A percentile compares a stretch with the other conserved stretches of the same genome.
Evolutionary conservation across 2,888 invertebrate genomes (phyloP).

Genomic region (Melikaiella ostensackeni): DNA sequence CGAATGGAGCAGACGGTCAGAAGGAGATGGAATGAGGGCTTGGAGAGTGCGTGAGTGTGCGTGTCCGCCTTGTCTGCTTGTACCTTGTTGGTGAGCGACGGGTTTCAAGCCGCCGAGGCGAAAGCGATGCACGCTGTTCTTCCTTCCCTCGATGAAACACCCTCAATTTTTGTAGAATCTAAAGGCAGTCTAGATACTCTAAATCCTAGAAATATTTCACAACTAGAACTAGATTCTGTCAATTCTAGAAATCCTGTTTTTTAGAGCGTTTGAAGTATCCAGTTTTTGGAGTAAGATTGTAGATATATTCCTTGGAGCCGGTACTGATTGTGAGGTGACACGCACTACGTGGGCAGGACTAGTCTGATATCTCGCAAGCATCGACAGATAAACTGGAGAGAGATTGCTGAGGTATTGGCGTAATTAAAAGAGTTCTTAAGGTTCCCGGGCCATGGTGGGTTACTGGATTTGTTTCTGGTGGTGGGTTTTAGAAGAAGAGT

Average conservation of each 20-base stretch:
- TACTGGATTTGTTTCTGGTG: not conserved
- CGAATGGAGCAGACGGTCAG: conserved; percentile 37
- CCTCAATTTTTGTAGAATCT: not conserved
- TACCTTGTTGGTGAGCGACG: conserved; percentile 36
- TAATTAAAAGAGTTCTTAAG: not conserved
- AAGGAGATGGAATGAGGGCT: conserved; percentile 39
- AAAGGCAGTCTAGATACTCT: not conserved
- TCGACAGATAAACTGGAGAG: conserved; percentile 11
- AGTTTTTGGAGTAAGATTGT: not conserved
- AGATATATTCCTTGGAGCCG: not conserved
- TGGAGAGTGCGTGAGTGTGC: conserved; percentile 37
- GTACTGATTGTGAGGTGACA: not conserved
- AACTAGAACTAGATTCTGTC: not conserved
- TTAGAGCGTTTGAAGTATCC: not conserved
- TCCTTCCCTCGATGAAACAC: not conserved
- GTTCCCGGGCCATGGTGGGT: not conserved
- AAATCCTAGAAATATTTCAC: not conserved
- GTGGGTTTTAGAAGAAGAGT: not conserved
- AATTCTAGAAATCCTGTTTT: not conserved
- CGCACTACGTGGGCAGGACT: not conserved
- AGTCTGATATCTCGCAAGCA: conserved; percentile 15
- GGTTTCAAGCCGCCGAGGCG: conserved; percentile 32
- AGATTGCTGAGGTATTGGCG: conserved; percentile 16
- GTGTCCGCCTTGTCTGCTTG: conserved; percentile 34
- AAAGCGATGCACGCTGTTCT: conserved; percentile 37